Evolutionary conservation across 2,888 invertebrate genomes (phyloP).

Genomic region (Chorisops tibialis): DNA sequence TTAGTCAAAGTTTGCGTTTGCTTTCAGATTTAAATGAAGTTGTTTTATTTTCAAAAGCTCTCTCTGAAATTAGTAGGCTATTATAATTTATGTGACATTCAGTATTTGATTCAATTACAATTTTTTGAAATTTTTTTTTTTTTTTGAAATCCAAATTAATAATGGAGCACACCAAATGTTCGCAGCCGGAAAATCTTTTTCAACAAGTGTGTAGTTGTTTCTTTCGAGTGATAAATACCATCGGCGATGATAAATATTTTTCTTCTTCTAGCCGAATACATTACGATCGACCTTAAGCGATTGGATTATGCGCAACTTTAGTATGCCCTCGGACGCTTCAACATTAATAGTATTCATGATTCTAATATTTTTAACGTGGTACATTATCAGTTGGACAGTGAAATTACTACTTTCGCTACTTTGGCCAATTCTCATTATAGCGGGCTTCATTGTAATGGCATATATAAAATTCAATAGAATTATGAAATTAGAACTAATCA

Average conservation of each 20-base stretch:
- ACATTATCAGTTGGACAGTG: constrained; percentile 26
- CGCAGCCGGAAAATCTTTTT: background rate
- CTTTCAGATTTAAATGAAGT: no score
- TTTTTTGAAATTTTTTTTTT: background rate
- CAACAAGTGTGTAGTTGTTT: no score
- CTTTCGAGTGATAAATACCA: no score
- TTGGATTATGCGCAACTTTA: constrained; percentile 29
- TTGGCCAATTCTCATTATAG: constrained; percentile 22
- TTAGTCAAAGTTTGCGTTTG: no score
- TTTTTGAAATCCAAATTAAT: constrained; percentile 6
- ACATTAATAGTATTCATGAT: constrained; percentile 15
- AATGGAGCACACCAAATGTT: constrained; percentile 7
- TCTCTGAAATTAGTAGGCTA: background rate
- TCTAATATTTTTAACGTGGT: constrained; percentile 19
- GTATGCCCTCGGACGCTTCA: constrained; percentile 16
- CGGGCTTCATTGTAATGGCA: constrained; percentile 5
- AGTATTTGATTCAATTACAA: background rate
- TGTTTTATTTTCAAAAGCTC: background rate
- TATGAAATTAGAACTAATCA: background rate
- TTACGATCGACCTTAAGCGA: constrained; percentile 19
- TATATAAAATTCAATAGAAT: background rate
- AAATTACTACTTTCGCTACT: constrained; percentile 24
- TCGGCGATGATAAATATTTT: no score
- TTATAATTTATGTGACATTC: background rate
- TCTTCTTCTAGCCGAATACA: constrained; percentile 2